These are phyloP conservation scores for Notiomystis cincta DNA, from an alignment of 2,113 vertebrate species.

Conservation along the genomic window DNA sequence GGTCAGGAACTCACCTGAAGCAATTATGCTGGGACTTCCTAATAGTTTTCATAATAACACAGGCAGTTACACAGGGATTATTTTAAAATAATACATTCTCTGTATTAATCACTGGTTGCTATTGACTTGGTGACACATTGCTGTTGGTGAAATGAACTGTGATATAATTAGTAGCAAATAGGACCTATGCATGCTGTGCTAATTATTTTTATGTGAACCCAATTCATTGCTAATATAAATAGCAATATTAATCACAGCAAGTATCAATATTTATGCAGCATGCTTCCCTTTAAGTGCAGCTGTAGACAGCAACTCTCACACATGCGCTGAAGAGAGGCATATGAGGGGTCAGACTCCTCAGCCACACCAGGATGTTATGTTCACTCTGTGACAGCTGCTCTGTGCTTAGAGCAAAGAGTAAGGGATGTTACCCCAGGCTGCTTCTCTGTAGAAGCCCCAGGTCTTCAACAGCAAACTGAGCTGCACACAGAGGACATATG, in stretches of 20 bases:
- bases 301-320: not conserved
- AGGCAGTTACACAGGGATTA: not conserved
- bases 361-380: no score
- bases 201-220: slow-evolving; percentile 62
- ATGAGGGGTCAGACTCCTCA: not conserved
- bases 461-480: not conserved
- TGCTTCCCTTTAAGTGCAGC: not conserved
- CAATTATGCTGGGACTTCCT: not conserved
- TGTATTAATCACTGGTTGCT: slow-evolving; percentile 42
- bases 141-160: slow-evolving; percentile 61
- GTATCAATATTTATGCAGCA: slow-evolving; percentile 62
- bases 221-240: slow-evolving; percentile 56
- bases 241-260: slow-evolving; percentile 60
- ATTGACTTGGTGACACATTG: slow-evolving; percentile 49
- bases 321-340: rapidly evolving
- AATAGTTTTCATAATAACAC: not conserved
- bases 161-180: slow-evolving; percentile 61
- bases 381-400: no score
- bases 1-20: not conserved
- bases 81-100: slow-evolving; percentile 20
- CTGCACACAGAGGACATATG: rapidly evolving
- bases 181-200: slow-evolving; percentile 50
- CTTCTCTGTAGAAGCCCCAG: not conserved
- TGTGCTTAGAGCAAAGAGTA: not conserved
- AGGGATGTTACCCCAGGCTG: rapidly evolving